phyloP scores from a whole-genome alignment of 2,888 invertebrate species.

The Caenorhabditis japonica region DNA sequence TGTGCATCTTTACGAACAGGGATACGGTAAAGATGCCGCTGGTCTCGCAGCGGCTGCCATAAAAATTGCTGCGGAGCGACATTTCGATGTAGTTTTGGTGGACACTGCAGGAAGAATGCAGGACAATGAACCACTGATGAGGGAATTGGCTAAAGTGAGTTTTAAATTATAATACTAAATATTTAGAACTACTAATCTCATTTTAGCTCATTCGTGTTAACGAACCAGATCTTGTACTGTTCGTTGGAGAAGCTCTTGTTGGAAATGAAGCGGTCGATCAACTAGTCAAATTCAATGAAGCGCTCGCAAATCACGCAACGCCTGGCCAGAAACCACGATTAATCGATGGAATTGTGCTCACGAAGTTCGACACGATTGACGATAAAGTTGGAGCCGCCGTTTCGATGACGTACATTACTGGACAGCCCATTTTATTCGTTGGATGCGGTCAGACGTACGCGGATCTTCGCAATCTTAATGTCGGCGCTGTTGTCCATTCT shows the following conservation, averaged over 20 bases:
- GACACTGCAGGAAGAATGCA: conserved; percentile 99
- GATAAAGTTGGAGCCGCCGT: conserved; percentile 99
- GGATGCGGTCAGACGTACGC: conserved; percentile 99
- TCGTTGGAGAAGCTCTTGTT: conserved; percentile 99
- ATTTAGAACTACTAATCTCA: conserved; percentile 1
- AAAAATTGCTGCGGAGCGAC: conserved; percentile 81
- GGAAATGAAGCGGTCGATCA: conserved; percentile 99
- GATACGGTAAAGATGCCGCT: conserved; percentile 98
- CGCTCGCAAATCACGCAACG: conserved; percentile 90
- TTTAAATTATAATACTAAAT: conserved; percentile 7
- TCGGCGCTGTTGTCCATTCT: conserved; percentile 93
- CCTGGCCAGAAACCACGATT: conserved; percentile 86
- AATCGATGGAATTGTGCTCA: conserved; percentile 98
- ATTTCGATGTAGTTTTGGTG: conserved; percentile 92
- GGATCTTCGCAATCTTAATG: conserved; percentile 95
- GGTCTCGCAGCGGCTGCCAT: conserved; percentile 98
- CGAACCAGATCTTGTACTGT: conserved; percentile 96
- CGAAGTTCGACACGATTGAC: conserved; percentile 99
- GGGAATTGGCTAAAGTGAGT: conserved; percentile 89
- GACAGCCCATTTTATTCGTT: conserved; percentile 98
- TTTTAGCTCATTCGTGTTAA: conserved; percentile 91
- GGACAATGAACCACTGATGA: conserved; percentile 98
- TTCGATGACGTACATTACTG: conserved; percentile 99
- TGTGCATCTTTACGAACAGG: conserved; percentile 91
- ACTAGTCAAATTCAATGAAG: conserved; percentile 94